A percentile compares a stretch with the other conserved stretches of the same genome.
phyloP scores from a whole-genome alignment of 2,797 vertebrate species.

The Anomalospiza imberbis region DNA sequence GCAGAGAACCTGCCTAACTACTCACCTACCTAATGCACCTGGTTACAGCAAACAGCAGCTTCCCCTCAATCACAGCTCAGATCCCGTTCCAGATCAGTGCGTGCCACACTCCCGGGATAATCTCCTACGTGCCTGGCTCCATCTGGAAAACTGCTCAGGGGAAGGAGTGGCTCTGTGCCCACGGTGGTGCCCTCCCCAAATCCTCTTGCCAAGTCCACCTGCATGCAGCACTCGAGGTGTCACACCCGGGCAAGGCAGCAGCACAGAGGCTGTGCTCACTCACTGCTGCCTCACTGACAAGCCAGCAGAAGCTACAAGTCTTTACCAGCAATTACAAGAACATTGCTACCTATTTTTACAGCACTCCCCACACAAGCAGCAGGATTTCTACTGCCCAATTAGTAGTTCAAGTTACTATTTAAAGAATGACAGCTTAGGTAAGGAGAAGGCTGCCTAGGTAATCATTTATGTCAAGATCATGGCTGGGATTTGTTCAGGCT shows the following conservation, averaged over 20 bases:
- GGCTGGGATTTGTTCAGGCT: constrained; percentile 41
- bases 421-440: constrained; percentile 54
- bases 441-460: constrained; percentile 47
- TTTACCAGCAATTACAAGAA: constrained; percentile 47
- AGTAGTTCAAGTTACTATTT: constrained; percentile 60
- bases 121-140: constrained; percentile 19
- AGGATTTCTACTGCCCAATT: constrained; percentile 58
- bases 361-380: not conserved
- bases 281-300: not conserved
- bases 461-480: constrained; percentile 52
- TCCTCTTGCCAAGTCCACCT: not conserved
- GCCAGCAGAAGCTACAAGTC: not conserved
- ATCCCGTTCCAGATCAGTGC: not conserved
- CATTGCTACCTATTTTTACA: constrained; percentile 33
- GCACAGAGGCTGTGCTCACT: not conserved
- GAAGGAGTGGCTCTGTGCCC: not conserved
- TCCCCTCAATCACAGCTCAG: constrained; percentile 9
- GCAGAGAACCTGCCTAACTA: constrained; percentile 32
- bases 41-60: constrained; percentile 11
- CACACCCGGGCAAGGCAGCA: not conserved
- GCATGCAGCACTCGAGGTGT: not conserved
- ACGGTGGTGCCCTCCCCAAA: not conserved
- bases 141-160: not conserved
- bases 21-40: constrained; percentile 10
- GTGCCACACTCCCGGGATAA: not conserved